Evolutionary conservation across 2,113 vertebrate species (phyloP).

Genomic region (Pteropus alecto): DNA sequence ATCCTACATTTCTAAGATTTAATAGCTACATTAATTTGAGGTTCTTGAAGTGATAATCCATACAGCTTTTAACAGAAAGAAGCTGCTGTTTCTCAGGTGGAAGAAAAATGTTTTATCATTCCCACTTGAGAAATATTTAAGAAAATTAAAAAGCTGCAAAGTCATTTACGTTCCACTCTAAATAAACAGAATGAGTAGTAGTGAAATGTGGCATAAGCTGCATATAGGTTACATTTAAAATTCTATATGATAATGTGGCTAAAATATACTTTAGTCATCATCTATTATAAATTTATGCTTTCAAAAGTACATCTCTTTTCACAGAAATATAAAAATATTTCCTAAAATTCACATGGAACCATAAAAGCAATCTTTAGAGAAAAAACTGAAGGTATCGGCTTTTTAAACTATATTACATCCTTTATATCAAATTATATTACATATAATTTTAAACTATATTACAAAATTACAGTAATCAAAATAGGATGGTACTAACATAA

Average conservation of each 20-base stretch:
- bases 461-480: background rate
- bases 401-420: background rate
- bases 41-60: background rate
- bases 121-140: background rate
- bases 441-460: background rate
- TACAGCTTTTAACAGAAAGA: background rate
- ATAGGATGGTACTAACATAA: background rate
- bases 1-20: background rate
- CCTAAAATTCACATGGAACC: background rate
- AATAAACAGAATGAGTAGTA: background rate
- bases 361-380: background rate
- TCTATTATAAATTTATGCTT: background rate
- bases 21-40: background rate
- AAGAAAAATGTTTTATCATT: background rate
- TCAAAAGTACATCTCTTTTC: background rate
- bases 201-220: background rate
- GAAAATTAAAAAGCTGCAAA: background rate
- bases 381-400: background rate
- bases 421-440: background rate
- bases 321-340: background rate
- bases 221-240: background rate
- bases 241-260: background rate
- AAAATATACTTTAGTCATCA: background rate
- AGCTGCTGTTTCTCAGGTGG: background rate
- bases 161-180: background rate